phyloP scores from a whole-genome alignment of 2,113 vertebrate species.

The Lathamus discolor region DNA sequence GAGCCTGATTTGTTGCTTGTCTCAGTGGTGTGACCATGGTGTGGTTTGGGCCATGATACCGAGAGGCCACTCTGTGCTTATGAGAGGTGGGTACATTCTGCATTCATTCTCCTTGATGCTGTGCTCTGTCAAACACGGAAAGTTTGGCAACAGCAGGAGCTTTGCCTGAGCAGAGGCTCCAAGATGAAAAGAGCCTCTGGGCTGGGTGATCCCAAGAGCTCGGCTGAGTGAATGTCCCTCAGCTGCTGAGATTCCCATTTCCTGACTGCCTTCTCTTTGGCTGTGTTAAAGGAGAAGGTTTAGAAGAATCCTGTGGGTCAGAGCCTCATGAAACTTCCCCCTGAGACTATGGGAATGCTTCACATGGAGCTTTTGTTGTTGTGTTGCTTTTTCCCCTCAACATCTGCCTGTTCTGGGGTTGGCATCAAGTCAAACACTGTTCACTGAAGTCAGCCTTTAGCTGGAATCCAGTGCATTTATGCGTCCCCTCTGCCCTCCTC shows the following conservation, averaged over 20 bases:
- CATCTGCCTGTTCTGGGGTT: background rate
- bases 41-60: fast-evolving
- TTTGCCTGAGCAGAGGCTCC: background rate
- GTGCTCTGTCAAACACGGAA: background rate
- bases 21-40: background rate
- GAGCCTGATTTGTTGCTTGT: background rate
- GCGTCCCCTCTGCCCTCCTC: background rate
- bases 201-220: background rate
- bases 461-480: background rate
- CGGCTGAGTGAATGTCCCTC: background rate
- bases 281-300: background rate
- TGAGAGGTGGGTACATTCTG: background rate
- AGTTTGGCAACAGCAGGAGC: background rate
- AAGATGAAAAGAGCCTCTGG: background rate
- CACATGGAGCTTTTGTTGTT: background rate
- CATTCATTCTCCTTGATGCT: background rate
- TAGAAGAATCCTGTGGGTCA: background rate
- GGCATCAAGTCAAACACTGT: background rate
- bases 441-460: background rate
- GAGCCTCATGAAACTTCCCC: background rate
- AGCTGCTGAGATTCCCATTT: background rate
- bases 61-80: background rate
- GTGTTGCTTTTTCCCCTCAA: background rate
- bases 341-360: background rate
- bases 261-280: background rate